Evolutionary conservation across 2,797 vertebrate species (phyloP), one percentile per base, ranked within the genome.

Genomic region (Diplodus sargus): DNA sequence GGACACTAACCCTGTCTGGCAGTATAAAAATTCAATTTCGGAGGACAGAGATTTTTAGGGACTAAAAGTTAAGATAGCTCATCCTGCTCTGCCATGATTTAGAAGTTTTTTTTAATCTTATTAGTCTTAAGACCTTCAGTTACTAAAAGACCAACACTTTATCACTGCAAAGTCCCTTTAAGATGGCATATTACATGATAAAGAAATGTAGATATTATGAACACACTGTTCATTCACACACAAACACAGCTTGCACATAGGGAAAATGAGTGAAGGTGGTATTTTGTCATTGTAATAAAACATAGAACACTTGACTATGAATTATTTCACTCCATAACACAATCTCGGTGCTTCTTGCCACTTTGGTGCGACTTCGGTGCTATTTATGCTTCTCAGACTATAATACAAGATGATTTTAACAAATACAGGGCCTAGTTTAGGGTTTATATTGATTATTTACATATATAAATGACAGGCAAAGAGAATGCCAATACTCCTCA

Each of bases 401-500:
- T 80, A 51, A 79, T 45, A 63, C 56, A 83, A 71, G 49, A 68
- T 74, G 70, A 83, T 66, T 60, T 16, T 30, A 51, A 23, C 23
- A 62, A 60, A 64, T 57, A 59, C 65, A 71, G 76, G 43, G 10
- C 65, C 60, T 58, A 43, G 49, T 81, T 84, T 85, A 78, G 68
- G 59, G 78, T 74, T 80, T 66, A 73, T 58, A 74, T 76, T 73
- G 83, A 82, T 83, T 86, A 86, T 76, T 87, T 76, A 83, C 72
- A 86, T 70, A 74, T 77, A 76, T 75, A 86, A 89, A 84, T 74
- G 59, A 87, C 73, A 84, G 86, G 84, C 78, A 88, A 82, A 90
- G 69, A 84, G 62, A 77, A 69, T 64, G 80, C 69, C 83, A 87
- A 83, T 87, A 83, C 84, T 87, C 73, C 82, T 83, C 82, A 78